A percentile compares a stretch with the other conserved stretches of the same genome.
These are phyloP conservation scores for Contarinia nasturtii DNA, from an alignment of 1,140 invertebrate species.

Conservation along the genomic window DNA sequence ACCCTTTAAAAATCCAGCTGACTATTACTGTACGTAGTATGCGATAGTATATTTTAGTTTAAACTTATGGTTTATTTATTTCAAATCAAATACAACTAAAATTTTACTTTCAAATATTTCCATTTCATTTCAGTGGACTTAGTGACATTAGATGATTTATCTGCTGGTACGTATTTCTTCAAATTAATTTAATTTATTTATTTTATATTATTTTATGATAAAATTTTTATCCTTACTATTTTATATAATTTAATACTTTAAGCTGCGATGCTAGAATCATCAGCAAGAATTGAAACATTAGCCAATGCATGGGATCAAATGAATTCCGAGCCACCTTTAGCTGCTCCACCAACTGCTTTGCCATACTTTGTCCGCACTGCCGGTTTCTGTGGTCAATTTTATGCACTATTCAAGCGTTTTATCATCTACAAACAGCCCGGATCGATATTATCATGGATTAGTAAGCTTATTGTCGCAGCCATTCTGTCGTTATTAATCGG, in stretches of 20 bases:
- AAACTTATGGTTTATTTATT: constrained; percentile 2
- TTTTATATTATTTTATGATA: too few relatives aligned
- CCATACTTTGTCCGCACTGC: constrained; percentile 18
- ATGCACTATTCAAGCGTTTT: constrained; percentile 19
- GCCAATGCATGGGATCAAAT: constrained; percentile 44
- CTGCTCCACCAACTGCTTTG: constrained; percentile 19
- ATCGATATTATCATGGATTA: constrained; percentile 57
- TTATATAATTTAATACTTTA: too few relatives aligned
- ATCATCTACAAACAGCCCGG: constrained; percentile 74
- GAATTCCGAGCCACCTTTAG: constrained; percentile 21
- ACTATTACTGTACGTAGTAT: constrained; percentile 90
- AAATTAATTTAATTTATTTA: too few relatives aligned
- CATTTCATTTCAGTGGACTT: constrained; percentile 53
- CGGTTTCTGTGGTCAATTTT: constrained; percentile 26
- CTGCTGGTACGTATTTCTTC: too few relatives aligned
- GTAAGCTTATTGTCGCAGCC: constrained; percentile 53
- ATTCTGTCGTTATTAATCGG: constrained; percentile 68
- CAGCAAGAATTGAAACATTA: constrained; percentile 75
- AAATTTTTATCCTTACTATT: too few relatives aligned
- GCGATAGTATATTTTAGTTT: constrained; percentile 9
- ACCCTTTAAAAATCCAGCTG: constrained; percentile 87
- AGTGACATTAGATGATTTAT: constrained; percentile 81
- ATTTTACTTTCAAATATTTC: not conserved
- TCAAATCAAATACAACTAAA: not conserved
- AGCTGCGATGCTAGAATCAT: constrained; percentile 87